Percentiles rank a stretch among this genome's conserved stretches.
phyloP scores from a whole-genome alignment of 2,797 vertebrate species.

The Pyrocephalus nanus region DNA sequence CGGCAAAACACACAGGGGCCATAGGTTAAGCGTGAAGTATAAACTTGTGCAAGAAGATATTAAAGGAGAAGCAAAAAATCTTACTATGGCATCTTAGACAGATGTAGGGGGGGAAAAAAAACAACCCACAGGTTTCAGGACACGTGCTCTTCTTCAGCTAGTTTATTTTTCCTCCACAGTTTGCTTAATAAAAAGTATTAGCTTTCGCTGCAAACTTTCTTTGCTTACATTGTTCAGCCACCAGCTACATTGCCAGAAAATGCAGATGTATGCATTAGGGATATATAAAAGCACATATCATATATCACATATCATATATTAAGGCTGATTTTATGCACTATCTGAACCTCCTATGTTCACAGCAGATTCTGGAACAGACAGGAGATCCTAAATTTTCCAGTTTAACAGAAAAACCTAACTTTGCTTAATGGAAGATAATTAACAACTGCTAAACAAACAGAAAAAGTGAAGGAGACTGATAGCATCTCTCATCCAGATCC shows the following conservation, averaged over 20 bases:
- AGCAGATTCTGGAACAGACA: not conserved
- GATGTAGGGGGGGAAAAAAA: not conserved
- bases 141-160: not conserved
- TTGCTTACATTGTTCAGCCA: not conserved
- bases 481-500: not conserved
- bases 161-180: constrained; percentile 40
- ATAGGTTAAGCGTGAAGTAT: not conserved
- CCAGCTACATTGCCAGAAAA: constrained; percentile 12
- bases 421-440: not conserved
- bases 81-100: not conserved
- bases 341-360: not conserved
- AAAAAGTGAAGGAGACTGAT: not conserved
- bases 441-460: not conserved
- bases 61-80: not conserved
- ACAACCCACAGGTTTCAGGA: not conserved
- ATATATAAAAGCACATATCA: not conserved
- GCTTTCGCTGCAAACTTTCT: constrained; percentile 19
- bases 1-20: not conserved
- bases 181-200: constrained; percentile 30
- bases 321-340: not conserved
- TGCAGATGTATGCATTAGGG: not conserved
- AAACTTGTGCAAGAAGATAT: not conserved
- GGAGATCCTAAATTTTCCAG: not conserved
- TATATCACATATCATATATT: not conserved
- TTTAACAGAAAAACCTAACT: not conserved